Base-by-base conservation (phyloP, 92 coral and sea anemone species). In the Porites lobata region DNA sequence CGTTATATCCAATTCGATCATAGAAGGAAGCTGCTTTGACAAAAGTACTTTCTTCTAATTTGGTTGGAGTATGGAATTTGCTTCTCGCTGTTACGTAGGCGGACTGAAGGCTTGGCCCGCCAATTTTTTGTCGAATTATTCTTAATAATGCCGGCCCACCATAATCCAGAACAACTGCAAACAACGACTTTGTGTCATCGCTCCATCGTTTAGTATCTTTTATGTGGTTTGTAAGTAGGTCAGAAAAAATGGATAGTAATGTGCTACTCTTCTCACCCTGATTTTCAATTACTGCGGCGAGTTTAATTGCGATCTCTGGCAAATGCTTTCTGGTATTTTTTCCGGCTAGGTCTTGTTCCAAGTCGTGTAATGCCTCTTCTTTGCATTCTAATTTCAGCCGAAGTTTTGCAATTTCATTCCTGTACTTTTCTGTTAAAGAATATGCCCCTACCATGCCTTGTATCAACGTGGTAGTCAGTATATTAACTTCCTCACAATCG, bases 101-200 rank as follows among this genome's bases (percentile, higher is more conserved):
- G 14, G 74, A 74, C 17, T 52, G 58, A 11, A 84, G 71, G 53
- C 80, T 71, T 58, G 88, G 88, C 50, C 88, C 88, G 17, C 74
- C 81, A 8, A 75, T 58, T 50, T 75, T 15, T 61, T 84, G 72
- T 59, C 26, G 6, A 1, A 84, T 77, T 5, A 67, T 67, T 24
- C 22, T 72, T 24, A 50, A 29, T 13, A 86, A 72, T 8, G 90
- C 85, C 7, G 61, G 85, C 1, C 85, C 85, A 7, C 90, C 77
- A 52, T 78, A 57, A 43, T 78, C 59, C 43, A 82, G 32, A 2
- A 29, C 32, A 29, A 29, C 32, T 1, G 32, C 32, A 29, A 29
- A 29, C 2, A 29, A 29, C 32, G 32, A 29, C 2, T 29, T 29
- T 29, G 32, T 29, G 32, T 29, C 32, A 29, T 1, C 32, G 2